Percentiles rank a stretch among this genome's conserved stretches.
phyloP scores from a whole-genome alignment of 2,888 invertebrate genomes.

The Scrobipalpa atriplicella region DNA sequence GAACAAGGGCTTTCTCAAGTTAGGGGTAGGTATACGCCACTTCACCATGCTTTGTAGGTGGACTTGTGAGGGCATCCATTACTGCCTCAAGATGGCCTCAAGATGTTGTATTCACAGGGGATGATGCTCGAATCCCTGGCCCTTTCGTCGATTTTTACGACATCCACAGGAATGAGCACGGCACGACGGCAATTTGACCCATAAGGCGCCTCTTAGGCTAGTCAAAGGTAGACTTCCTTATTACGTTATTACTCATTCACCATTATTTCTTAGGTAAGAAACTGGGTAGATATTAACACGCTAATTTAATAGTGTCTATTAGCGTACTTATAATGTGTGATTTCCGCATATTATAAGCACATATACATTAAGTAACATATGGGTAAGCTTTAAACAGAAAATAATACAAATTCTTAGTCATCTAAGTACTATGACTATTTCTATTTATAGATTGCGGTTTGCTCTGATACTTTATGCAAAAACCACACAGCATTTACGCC shows the following conservation, averaged over 20 bases:
- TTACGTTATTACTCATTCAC: not conserved
- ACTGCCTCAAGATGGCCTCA: no score
- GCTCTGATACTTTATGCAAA: not conserved
- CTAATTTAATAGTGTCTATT: not conserved
- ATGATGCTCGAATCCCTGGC: no score
- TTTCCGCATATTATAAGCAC: slow-evolving; percentile 10
- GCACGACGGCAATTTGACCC: not conserved
- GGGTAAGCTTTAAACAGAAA: not conserved
- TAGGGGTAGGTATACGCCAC: no score
- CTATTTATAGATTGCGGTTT: slow-evolving; percentile 1
- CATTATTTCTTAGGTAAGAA: not conserved
- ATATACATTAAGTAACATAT: not conserved
- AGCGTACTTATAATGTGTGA: slow-evolving; percentile 11
- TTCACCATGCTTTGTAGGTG: no score
- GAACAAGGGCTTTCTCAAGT: no score
- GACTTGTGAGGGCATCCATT: no score
- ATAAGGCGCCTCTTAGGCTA: not conserved
- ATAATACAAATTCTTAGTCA: not conserved
- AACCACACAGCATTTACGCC: slow-evolving; percentile 2
- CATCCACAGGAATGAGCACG: not conserved
- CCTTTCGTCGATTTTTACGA: no score
- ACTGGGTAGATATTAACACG: not conserved
- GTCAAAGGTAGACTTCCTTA: not conserved
- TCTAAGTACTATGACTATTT: not conserved
- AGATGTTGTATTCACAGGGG: no score